Evolutionary conservation across 1,140 invertebrate genomes (phyloP), one percentile per base, ranked within the genome.

Genomic region (Neodiprion lecontei): DNA sequence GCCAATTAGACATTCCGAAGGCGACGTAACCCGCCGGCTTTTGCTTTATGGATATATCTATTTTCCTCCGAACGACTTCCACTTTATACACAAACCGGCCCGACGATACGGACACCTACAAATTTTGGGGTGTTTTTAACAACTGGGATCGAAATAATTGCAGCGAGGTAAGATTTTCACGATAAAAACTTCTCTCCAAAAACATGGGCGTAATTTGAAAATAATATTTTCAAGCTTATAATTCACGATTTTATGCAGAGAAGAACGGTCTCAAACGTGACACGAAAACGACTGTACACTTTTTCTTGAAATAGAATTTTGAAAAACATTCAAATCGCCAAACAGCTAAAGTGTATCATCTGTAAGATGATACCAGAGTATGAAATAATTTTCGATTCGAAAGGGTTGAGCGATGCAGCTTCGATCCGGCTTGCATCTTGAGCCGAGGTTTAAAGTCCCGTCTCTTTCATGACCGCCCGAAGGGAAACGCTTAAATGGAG

Each of bases 1-100:
- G 53, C 53, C 53, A 61, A 61, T 61, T 61, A 61, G 53, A 61
- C 53, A 61, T 61, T 61, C 53, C 53, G 53, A 61, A 61, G 53
- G 28, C 28, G 17, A 61, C n/a, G 53, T 61, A 61, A 8, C n/a
- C n/a, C 11, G n/a, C 11, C 53, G 53, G 53, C n/a, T 61, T 11
- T 14, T 14, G 11, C n/a, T 61, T 12, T 61, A 17, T 61, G 53
- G n/a, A 12, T 61, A 61, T 40, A 1, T 40, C 28, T 40, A 40
- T 40, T 40, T 40, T 40, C 28, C 28, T 40, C 28, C 28, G 28
- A 40, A 40, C 28, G 28, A 40, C 28, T 40, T 40, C 28, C 5
- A 40, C 28, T 40, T 40, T 40, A 40, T 40, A 40, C 28, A 4
- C 28, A 40, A 40, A 40, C 28, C 28, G 28, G 28, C 28, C 28